A percentile compares a stretch with the other conserved stretches of the same genome.
Evolutionary conservation across 2,797 vertebrate genomes (phyloP).

Genomic region (Rousettus madagascariensis): DNA sequence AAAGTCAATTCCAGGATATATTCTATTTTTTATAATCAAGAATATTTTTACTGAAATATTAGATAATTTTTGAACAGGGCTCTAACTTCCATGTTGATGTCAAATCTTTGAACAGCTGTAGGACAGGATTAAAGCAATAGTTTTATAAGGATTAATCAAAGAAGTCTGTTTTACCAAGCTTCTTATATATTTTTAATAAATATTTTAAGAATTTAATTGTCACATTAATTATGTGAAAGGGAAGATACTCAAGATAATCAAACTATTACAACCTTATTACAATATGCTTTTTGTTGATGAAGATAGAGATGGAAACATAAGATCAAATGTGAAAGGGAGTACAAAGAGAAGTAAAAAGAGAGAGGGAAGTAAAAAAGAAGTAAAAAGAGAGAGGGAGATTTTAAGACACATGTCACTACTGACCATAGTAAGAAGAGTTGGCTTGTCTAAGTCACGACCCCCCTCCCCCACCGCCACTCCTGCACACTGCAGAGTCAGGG

Average conservation of each 20-base stretch:
- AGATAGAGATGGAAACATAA: background rate
- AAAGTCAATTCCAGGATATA: background rate
- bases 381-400: background rate
- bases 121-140: background rate
- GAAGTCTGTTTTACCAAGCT: background rate
- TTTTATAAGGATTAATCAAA: background rate
- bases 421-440: background rate
- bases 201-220: background rate
- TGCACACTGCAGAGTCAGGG: fast-evolving
- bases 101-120: background rate
- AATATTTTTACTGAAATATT: background rate
- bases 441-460: background rate
- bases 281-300: background rate
- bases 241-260: background rate
- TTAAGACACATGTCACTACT: background rate
- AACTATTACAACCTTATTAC: background rate
- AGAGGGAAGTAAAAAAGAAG: background rate
- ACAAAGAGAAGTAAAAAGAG: background rate
- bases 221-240: background rate
- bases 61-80: background rate
- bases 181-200: background rate
- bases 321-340: background rate
- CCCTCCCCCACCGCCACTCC: background rate
- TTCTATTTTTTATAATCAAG: background rate
- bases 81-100: background rate